Base-by-base conservation (phyloP, 2,888 invertebrate species). In the Volucella inanis region DNA sequence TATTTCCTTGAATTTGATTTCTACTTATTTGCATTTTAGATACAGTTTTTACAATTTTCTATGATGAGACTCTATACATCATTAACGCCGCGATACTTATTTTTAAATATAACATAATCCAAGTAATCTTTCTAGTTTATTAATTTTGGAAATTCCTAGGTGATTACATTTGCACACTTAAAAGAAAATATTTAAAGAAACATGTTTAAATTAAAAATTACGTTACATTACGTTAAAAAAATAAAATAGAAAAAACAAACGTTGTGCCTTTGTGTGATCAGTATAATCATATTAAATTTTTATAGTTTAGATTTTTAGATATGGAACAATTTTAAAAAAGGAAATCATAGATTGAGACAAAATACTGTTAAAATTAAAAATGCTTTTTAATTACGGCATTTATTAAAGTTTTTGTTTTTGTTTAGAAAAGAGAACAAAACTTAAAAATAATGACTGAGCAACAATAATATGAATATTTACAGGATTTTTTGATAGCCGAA, bases 261-360 rank as follows among this genome's bases (percentile, higher is more conserved):
- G 70, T 55, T 81, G 85, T 85, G 85, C 85, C 85, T 85, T 85
- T 68, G 72, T 72, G 81, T 80, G 81, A 85, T 81, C 67, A 72
- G 76, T 77, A 81, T 85, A 81, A 85, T 85, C 71, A 85, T 72
- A 67, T 71, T 59, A 45, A 39, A 61, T 11, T 38, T 39, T 52
- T 43, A 18, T 15, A 50, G 6, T 47, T 14, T 14, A 43, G n/a
- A 50, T 2, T 38, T 39, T 15, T 55, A 65, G 31, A 64, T 43
- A 45, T 45, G 10, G 1, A 55, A 39, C 38, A 41, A 61, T 14
- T 65, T 39, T 50, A 65, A 59, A 8, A 11, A 57, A 49, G 0
- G 38, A 8, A 74, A 65, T 39, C 59, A 59, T 57, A 52, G 50
- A 59, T 62, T 62, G 43, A n/a, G 22, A 43, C 45, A 12, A 12